Base-by-base conservation (phyloP, 2,113 vertebrate species). In the Megaceryle maxima region DNA sequence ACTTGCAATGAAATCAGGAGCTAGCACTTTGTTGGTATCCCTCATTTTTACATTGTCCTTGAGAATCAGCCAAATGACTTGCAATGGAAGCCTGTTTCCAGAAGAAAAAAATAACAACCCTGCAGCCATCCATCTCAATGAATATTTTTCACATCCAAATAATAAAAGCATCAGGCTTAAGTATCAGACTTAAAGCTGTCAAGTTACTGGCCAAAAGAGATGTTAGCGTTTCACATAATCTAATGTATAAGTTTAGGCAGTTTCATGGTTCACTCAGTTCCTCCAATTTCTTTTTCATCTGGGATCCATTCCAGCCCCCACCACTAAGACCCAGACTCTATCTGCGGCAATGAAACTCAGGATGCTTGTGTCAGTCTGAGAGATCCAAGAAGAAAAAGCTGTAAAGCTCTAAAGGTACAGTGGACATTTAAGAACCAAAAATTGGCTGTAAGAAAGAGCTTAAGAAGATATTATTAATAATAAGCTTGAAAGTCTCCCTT, bases 121-220 rank as follows among this genome's bases (percentile, higher is more conserved):
- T 66, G 8, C 4, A 67, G 25, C 24, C 63, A 64, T 90, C 51
- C n/a, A 83, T 93, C 88, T 92, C 43, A 90, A 43, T 72, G 41
- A 82, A 59, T 70, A 83, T 78, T 83, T 93, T 86, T 92, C 59
- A 83, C 75, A 83, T 72, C n/a, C 56, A 88, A 80, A 83, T 39
- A 91, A 90, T 93, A 88, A 96, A 97, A 94, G 9, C 39, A 88
- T 86, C 79, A 93, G 39, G 56, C 33, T 92, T 94, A 94, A 96
- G 93, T 74, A 93, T 90, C 67, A 77, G 72, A 93, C 68, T 93
- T 96, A 95, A 95, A 95, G 48, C 35, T 95, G 96, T 92, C 96
- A 86, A 72, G 60, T 88, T 81, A 75, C 64, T 41, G 74, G 96
- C 88, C 93, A 95, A 88, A 94, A 93, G 90, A 95, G 85, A 90